Conservation (phyloP, 2,888 invertebrate genomes). For the Lycaena phlaeas region DNA sequence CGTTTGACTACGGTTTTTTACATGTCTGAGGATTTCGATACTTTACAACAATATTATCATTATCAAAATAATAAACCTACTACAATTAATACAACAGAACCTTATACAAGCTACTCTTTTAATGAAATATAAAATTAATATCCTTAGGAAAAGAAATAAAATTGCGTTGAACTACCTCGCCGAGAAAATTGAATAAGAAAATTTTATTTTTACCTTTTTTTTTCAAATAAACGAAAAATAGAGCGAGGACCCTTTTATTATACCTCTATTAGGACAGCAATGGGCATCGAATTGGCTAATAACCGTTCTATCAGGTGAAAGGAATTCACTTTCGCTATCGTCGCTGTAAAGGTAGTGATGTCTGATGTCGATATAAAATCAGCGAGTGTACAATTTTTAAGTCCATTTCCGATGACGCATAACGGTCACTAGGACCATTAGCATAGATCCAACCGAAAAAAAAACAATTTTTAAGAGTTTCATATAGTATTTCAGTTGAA, state of each 20-base stretch:
- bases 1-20: too few species aligned
- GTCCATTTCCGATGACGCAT: too few species aligned
- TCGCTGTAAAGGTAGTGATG: slow-evolving; percentile 32
- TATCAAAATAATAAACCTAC: too few species aligned
- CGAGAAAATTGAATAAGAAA: slow-evolving; percentile 59
- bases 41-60: too few species aligned
- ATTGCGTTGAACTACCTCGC: slow-evolving; percentile 21
- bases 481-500: too few species aligned
- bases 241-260: slow-evolving; percentile 62
- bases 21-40: too few species aligned
- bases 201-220: slow-evolving; percentile 53
- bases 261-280: slow-evolving; percentile 68
- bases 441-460: too few species aligned
- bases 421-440: too few species aligned
- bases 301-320: slow-evolving; percentile 72
- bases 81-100: slow-evolving; percentile 10
- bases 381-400: too few species aligned
- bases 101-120: too few species aligned
- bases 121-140: slow-evolving; percentile 16
- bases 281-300: slow-evolving; percentile 69
- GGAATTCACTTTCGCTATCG: slow-evolving; percentile 60
- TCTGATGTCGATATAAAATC: slow-evolving; percentile 9
- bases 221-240: slow-evolving; percentile 52
- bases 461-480: too few species aligned
- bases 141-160: slow-evolving; percentile 21